Percentiles rank a stretch among this genome's conserved stretches.
Conservation (phyloP, 1,140 invertebrate genomes). For the Calephelis nemesis region DNA sequence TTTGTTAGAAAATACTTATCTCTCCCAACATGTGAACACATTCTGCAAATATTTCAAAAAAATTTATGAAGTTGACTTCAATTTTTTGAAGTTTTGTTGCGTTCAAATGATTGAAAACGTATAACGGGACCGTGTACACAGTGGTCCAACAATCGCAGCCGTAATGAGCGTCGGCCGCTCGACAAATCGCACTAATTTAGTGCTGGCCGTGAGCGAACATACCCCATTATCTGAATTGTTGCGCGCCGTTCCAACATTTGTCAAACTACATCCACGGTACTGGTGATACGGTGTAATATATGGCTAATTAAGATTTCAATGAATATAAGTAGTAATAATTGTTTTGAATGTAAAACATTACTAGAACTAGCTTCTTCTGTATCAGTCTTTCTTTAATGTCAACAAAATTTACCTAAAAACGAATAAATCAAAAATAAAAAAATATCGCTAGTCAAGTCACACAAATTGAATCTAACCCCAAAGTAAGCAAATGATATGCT, state of each 20-base stretch:
- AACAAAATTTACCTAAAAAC: no score
- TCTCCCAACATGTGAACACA: no score
- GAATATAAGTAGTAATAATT: background rate
- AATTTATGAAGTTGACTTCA: background rate
- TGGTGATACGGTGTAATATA: conserved; percentile 4
- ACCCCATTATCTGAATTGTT: conserved; percentile 23
- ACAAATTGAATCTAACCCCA: no score
- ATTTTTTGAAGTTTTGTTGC: background rate
- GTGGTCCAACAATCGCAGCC: conserved; percentile 12
- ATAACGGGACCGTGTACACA: conserved; percentile 2
- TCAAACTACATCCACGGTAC: conserved; percentile 24
- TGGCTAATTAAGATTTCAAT: conserved; percentile 6
- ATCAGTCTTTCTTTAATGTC: no score
- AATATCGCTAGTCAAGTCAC: no score
- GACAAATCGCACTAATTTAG: conserved; percentile 25
- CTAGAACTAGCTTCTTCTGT: no score
- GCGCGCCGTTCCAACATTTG: conserved; percentile 18
- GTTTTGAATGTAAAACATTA: no score
- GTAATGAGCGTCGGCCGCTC: conserved; percentile 9
- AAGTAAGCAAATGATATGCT: no score
- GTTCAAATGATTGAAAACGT: background rate
- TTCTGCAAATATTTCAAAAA: no score
- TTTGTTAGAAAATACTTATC: no score
- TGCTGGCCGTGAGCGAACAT: conserved; percentile 19
- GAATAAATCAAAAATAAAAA: no score